Percentiles rank a stretch among this genome's conserved stretches.
These are phyloP conservation scores for Centruroides vittatus DNA, from an alignment of 1,140 invertebrate genomes.

Conservation along the genomic window DNA sequence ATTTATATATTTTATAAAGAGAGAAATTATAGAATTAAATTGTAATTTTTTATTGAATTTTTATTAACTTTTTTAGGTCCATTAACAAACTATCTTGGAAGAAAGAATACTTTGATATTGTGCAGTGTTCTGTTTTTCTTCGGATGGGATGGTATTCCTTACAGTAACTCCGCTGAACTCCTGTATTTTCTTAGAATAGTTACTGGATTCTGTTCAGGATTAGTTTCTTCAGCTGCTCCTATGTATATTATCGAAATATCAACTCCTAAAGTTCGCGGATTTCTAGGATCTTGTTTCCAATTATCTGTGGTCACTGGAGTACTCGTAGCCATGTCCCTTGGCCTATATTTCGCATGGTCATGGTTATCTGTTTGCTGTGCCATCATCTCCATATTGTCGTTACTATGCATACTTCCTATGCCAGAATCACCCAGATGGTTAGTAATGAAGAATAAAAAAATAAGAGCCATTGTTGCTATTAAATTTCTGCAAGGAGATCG, in stretches of 20 bases:
- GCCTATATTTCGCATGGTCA: conserved; percentile 51
- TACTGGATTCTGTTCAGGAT: conserved; percentile 44
- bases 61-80: conserved; percentile 26
- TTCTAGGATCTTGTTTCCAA: conserved; percentile 65
- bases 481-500: conserved; percentile 7
- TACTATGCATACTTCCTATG: not conserved
- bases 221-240: conserved; percentile 42
- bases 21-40: no score
- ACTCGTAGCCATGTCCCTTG: conserved; percentile 54
- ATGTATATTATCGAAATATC: conserved; percentile 85
- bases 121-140: conserved; percentile 52
- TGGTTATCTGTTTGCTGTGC: conserved; percentile 33
- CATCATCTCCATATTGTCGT: not conserved
- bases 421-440: conserved; percentile 12
- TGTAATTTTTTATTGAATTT: no score
- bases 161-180: conserved; percentile 36
- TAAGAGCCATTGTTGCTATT: not conserved
- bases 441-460: not conserved
- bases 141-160: conserved; percentile 59
- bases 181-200: conserved; percentile 48
- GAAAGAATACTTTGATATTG: conserved; percentile 54
- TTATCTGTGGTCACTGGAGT: conserved; percentile 62
- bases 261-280: conserved; percentile 63
- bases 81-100: conserved; percentile 56
- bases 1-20: no score